Evolutionary conservation across 2,888 invertebrate species (phyloP).

Genomic region (Hermaeophaga mercurialis): DNA sequence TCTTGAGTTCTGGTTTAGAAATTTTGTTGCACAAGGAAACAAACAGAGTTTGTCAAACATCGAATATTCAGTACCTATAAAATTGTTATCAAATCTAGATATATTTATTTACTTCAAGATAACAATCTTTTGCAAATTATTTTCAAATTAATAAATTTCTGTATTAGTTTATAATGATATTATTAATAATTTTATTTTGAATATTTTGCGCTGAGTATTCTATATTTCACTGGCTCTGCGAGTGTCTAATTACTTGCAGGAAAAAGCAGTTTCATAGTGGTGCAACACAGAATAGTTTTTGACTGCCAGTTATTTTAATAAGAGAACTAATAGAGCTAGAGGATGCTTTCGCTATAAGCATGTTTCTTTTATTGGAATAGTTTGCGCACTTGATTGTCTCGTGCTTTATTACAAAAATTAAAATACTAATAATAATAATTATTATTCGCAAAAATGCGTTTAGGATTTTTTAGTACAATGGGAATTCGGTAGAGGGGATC

Average conservation of each 20-base stretch:
- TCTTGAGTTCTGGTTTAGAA: neutral
- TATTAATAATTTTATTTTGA: too few relatives aligned
- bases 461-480: conserved; percentile 1
- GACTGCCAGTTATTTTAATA: conserved; percentile 30
- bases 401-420: conserved; percentile 44
- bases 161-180: too few relatives aligned
- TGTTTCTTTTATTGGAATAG: conserved; percentile 38
- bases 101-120: too few relatives aligned
- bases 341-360: conserved; percentile 47
- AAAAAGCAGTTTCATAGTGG: conserved; percentile 37
- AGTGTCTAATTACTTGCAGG: conserved; percentile 31
- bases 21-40: neutral
- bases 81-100: too few relatives aligned
- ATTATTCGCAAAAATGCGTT: conserved; percentile 3
- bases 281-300: conserved; percentile 36
- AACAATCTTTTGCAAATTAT: too few relatives aligned
- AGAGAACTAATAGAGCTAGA: conserved; percentile 37
- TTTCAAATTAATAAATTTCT: too few relatives aligned
- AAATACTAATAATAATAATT: conserved; percentile 33
- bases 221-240: conserved; percentile 15
- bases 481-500: neutral
- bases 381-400: conserved; percentile 57
- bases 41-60: neutral
- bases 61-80: too few relatives aligned
- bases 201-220: conserved; percentile 3